phyloP scores from a whole-genome alignment of 2,113 vertebrate species.

The Bettongia penicillata region DNA sequence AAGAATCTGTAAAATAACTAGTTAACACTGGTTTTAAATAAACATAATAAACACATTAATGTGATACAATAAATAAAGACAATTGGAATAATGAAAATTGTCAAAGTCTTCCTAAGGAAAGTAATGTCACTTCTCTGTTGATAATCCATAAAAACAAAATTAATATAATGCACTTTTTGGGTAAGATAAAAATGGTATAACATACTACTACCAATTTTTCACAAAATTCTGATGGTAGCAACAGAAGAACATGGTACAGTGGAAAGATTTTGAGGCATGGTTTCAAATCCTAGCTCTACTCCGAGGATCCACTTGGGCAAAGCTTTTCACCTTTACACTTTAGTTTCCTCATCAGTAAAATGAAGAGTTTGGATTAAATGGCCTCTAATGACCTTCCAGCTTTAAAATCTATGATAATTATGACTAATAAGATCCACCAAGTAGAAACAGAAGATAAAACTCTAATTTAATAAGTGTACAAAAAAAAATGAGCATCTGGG shows the following conservation, averaged over 20 bases:
- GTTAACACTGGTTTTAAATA: background rate
- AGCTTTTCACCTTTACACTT: background rate
- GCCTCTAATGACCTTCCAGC: background rate
- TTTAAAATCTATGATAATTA: background rate
- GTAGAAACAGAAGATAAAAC: background rate
- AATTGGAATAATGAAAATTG: background rate
- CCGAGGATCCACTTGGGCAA: background rate
- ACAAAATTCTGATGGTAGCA: background rate
- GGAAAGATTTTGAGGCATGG: background rate
- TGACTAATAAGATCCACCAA: background rate
- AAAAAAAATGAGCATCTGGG: background rate
- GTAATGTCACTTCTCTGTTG: background rate
- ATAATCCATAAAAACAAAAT: background rate
- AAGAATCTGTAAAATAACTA: background rate
- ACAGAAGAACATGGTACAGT: background rate
- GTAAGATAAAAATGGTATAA: background rate
- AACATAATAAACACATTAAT: background rate
- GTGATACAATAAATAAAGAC: background rate
- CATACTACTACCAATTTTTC: background rate
- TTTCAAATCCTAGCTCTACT: background rate
- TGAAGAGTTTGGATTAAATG: background rate
- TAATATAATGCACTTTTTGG: background rate
- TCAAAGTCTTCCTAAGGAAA: background rate
- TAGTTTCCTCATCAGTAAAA: background rate
- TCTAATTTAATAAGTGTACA: background rate